Evolutionary conservation across 2,797 vertebrate genomes (phyloP), one percentile per base, ranked within the genome.

Genomic region (Manis crassicaudata): DNA sequence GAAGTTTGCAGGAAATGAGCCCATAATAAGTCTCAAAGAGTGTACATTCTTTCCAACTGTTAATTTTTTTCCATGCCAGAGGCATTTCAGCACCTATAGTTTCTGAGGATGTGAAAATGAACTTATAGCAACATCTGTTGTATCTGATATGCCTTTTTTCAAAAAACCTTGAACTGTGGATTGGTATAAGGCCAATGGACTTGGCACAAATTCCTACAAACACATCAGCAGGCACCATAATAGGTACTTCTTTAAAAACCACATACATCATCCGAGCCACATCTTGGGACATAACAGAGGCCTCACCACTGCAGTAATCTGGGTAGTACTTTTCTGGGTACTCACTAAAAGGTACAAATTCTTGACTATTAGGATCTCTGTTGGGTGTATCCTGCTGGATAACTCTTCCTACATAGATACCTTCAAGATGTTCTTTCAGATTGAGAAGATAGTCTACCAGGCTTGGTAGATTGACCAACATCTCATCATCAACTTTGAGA

Each of bases 91-190:
- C 91, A 29, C 98, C 98, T 7, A 76, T 93, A 96, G 98, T 96
- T 75, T 97, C 96, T 0, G 98, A 99, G 8, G 99, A 99, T 97
- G 98, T 99, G 98, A 99, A 99, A 95, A 99, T 98, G 94, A 99
- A 99, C 93, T 98, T 98, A 83, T 99, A 99, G 98, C 99, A 99
- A 98, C 99, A 99, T 77, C 98, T 97, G n/a, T 99, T 99, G 97
- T 99, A 99, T 75, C 98, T 98, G 94, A 99, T 97, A 80, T 99
- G 99, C 40, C 97, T 99, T 4, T 98, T 98, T 81, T 99, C 99
- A 0, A 99, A 99, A 91, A 99, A 99, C 0, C 99, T 98, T 93
- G 99, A 99, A 87, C 99, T 99, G 97, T 99, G 99, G 7, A 98
- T 98, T 46, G 99, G 99, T 9, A 95, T 94, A 75, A 99, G 97